Evolutionary conservation across 1,140 invertebrate species (phyloP), one percentile per base, ranked within the genome.

Genomic region (Pinna nobilis): DNA sequence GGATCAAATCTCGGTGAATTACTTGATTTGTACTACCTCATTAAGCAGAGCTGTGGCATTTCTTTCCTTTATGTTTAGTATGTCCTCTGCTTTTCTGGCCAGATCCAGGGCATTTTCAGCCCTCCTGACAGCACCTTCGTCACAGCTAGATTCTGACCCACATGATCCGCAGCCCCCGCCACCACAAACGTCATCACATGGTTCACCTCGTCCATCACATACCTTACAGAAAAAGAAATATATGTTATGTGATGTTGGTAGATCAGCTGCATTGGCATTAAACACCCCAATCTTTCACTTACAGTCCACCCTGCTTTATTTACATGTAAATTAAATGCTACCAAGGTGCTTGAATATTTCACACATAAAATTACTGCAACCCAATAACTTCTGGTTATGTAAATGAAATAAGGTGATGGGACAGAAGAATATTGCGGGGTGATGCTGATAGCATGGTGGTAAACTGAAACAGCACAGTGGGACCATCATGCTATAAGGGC

Each of bases 81-180:
- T 92, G 32, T 92, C 88, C 82, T 96, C 93, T 1, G 96, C 95
- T 81, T 96, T 92, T 77, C 94, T 94, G 7, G 96, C 95, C 77
- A 95, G 92, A 74, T 94, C 93, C 20, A 97, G 89, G 13, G 97
- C 96, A 84, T 94, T 93, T 71, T 94, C 93, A 4, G 96, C 95
- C 84, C 94, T 96, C 3, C 94, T 94, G 4, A 96, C 92, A 28
- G 97, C 95, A 2, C 97, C 97, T 79, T 93, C 90, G 76, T 95
- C 94, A 87, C 97, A 99, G 20, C 95, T 95, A 32, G 97, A 90
- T 20, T 84, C 87, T 11, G 94, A 95, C 15, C 94, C 95, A 90
- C 97, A 99, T 33, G 92, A 94, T 6, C 84, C 86, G 89, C 97
- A 99, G 0, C 96, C 96, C 49, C 96, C 97, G 23, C 97, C 97